Evolutionary conservation across 1,140 invertebrate species (phyloP).

Genomic region (fruit fly (Drosophila melanogaster)): DNA sequence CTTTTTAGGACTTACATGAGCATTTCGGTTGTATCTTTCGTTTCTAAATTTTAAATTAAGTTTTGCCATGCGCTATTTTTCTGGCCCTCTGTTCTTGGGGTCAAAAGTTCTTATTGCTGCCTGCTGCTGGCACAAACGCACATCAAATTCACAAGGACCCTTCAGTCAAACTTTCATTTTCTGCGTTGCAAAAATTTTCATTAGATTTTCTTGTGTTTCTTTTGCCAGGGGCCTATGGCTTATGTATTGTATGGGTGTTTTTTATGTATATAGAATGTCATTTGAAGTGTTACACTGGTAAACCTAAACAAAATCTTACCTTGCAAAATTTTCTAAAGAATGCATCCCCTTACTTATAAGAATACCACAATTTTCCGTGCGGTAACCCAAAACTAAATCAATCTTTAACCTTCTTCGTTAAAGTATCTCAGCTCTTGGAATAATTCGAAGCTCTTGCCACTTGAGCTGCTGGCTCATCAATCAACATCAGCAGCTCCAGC

Average conservation of each 20-base stretch:
- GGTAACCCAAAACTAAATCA: neutral
- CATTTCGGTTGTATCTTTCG: conserved; percentile 40
- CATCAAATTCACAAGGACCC: conserved; percentile 23
- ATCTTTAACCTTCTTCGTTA: conserved; percentile 12
- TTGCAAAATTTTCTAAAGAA: too few relatives aligned
- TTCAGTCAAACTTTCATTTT: conserved; percentile 53
- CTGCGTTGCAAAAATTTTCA: conserved; percentile 31
- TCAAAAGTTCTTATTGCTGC: conserved; percentile 14
- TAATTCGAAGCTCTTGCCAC: conserved; percentile 43
- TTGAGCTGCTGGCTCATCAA: conserved; percentile 59
- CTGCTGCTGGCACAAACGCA: conserved; percentile 35
- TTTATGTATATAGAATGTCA: neutral
- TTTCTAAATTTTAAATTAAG: conserved; percentile 78
- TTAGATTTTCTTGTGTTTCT: conserved; percentile 50
- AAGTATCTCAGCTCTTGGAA: conserved; percentile 20
- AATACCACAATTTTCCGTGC: neutral
- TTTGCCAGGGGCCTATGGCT: neutral
- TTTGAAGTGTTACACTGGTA: too few relatives aligned
- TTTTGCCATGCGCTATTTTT: conserved; percentile 53
- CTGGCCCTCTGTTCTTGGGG: conserved; percentile 19
- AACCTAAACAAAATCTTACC: too few relatives aligned
- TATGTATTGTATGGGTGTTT: too few relatives aligned
- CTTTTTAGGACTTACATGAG: conserved; percentile 41
- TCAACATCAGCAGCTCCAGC: conserved; percentile 60
- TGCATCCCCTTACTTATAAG: too few relatives aligned